Evolutionary conservation across 2,888 invertebrate genomes (phyloP).

Genomic region (Dicyrtomina minuta): DNA sequence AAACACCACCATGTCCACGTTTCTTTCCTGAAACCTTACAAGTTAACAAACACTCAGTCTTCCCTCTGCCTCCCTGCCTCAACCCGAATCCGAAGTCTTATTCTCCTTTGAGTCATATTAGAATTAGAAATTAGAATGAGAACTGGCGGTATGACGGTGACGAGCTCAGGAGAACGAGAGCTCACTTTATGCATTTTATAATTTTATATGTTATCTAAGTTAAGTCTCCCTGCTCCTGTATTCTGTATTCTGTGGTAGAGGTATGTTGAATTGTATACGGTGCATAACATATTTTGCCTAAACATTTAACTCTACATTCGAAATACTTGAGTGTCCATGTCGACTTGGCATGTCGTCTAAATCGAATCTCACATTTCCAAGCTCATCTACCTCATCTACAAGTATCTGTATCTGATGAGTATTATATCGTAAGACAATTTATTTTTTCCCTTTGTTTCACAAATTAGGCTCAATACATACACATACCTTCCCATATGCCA

Average conservation of each 20-base stretch:
- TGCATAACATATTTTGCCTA: no score
- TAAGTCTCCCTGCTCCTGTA: no score
- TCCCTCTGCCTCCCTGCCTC: neutral
- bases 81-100: no score
- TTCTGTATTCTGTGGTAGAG: no score
- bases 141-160: no score
- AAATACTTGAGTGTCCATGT: neutral
- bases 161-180: no score
- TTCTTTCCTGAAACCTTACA: constrained; percentile 29
- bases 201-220: no score
- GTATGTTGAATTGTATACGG: no score
- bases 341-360: constrained; percentile 11
- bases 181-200: no score
- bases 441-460: neutral
- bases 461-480: neutral
- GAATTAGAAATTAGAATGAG: no score
- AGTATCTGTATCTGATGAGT: neutral
- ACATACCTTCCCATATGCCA: neutral
- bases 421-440: neutral
- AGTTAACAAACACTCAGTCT: constrained; percentile 15
- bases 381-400: constrained; percentile 13
- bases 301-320: no score
- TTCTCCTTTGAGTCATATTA: neutral
- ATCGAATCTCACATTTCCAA: constrained; percentile 23
- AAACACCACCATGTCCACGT: neutral